phyloP scores from a whole-genome alignment of 2,113 vertebrate genomes.

The Echinops telfairi region DNA sequence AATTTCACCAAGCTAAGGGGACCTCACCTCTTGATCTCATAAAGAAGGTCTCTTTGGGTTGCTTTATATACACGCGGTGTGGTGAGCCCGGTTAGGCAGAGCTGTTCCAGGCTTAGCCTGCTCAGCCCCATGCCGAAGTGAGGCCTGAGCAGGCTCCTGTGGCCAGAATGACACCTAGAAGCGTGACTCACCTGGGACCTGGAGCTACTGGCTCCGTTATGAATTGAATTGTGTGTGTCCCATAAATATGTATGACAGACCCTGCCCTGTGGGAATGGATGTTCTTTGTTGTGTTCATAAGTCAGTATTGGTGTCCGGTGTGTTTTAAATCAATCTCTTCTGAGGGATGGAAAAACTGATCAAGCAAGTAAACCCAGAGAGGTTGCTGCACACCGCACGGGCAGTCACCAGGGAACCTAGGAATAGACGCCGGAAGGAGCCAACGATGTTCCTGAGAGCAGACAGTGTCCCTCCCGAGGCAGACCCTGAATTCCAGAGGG shows the following conservation, averaged over 20 bases:
- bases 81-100: accelerated
- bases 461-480: background rate
- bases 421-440: background rate
- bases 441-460: background rate
- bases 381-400: background rate
- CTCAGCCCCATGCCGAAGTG: background rate
- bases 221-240: background rate
- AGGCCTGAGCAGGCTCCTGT: background rate
- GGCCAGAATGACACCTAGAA: background rate
- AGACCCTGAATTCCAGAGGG: background rate
- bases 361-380: background rate
- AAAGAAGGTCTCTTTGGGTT: background rate
- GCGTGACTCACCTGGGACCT: background rate
- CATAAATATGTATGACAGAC: background rate
- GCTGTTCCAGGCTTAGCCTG: background rate
- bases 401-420: background rate
- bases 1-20: background rate
- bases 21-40: background rate
- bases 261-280: background rate
- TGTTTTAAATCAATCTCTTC: background rate
- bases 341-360: background rate
- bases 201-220: background rate
- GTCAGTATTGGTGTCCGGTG: background rate
- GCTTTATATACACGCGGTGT: background rate
- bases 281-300: background rate